Base-by-base conservation (phyloP, 2,888 invertebrate genomes). In the Chrysopilus asiliformis region DNA sequence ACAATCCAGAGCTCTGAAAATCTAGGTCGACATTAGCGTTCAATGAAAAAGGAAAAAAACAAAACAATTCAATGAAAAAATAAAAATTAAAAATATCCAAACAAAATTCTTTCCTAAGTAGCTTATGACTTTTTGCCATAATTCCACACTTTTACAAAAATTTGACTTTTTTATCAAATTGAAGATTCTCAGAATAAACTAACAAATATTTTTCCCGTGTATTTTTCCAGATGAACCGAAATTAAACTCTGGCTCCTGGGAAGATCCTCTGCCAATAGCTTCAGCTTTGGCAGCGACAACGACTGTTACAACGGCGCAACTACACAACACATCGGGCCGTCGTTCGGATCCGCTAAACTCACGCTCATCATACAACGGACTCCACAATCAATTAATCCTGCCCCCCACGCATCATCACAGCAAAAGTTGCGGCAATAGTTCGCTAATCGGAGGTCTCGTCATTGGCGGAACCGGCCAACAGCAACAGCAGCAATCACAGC, bases 191-290 rank as follows among this genome's bases (percentile, higher is more conserved):
- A n/a, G n/a, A n/a, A n/a, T n/a, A n/a, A 34, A 34, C 19, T 34
- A 26, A 16, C 10, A 16, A 13, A 27, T 17, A 20, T 34, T 27
- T 34, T 27, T 10, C 27, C 27, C 27, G 14, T 38, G 18, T 33
- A 19, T 26, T 13, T 19, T 29, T 65, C 14, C 68, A 83, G 84
- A 84, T 79, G 84, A 84, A 65, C 78, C 80, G 54, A 77, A 60
- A 65, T 67, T 79, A 61, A 72, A 73, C 58, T 76, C 80, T 44
- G 77, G 78, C 61, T 74, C 78, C 57, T 82, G 82, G 81, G 82
- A 83, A 66, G 82, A 81, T 63, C 68, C 74, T 32, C 41, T 54
- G 32, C 51, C 54, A 28, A 43, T 47, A 45, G 34, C 44, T 32
- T 36, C 43, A 30, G 32, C 41, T 24, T 40, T 35, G 32, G 44